phyloP scores from a whole-genome alignment of 2,113 vertebrate genomes.

The Peromyscus leucopus region DNA sequence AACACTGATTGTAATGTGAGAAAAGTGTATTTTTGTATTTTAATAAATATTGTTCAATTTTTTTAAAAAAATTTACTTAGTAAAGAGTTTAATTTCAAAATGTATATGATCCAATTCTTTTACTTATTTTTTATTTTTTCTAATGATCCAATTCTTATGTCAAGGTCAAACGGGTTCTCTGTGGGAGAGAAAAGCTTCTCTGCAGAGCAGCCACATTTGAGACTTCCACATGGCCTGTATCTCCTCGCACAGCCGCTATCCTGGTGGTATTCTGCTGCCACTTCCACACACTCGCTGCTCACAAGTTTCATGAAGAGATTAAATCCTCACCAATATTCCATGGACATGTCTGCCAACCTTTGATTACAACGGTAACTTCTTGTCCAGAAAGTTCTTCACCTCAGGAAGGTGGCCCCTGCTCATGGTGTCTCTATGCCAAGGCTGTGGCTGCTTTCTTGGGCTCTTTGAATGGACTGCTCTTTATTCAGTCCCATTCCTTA shows the following conservation, averaged over 20 bases:
- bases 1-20: slow-evolving; percentile 84
- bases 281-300: not conserved
- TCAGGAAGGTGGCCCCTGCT: not conserved
- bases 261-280: not conserved
- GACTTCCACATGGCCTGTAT: not conserved
- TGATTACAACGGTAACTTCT: not conserved
- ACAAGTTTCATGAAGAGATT: not conserved
- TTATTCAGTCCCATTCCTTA: not conserved
- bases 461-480: not conserved
- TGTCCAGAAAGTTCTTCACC: not conserved
- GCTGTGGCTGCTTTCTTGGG: not conserved
- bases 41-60: slow-evolving; percentile 88
- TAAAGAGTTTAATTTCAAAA: too few relatives aligned
- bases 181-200: not conserved
- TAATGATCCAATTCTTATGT: not conserved
- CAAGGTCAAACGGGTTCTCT: not conserved
- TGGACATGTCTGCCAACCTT: not conserved
- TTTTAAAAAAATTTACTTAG: not conserved
- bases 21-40: slow-evolving; percentile 88
- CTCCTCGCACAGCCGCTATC: not conserved
- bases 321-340: not conserved
- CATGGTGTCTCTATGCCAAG: not conserved
- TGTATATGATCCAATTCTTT: too few relatives aligned
- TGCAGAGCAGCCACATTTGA: not conserved
- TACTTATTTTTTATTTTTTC: too few relatives aligned